These are phyloP conservation scores for Antheraea assamensis DNA, from an alignment of 2,888 invertebrate species.

Conservation along the genomic window DNA sequence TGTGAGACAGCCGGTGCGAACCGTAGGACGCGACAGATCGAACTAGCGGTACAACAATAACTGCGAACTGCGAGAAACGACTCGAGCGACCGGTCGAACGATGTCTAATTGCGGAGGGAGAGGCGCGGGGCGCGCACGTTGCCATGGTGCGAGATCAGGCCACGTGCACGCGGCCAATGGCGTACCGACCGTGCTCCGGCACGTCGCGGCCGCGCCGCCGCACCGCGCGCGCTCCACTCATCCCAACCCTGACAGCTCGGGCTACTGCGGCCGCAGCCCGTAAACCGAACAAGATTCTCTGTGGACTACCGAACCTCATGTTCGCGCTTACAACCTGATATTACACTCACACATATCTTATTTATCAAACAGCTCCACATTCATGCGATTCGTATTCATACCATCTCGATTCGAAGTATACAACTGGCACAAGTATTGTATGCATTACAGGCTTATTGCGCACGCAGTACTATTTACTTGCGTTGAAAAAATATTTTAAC, in stretches of 20 bases:
- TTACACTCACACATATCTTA: background rate
- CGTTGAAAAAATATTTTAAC: too few relatives aligned
- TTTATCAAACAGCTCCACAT: background rate
- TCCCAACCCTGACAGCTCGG: background rate
- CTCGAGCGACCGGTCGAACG: constrained; percentile 32
- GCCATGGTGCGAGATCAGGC: constrained; percentile 90
- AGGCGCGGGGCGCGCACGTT: constrained; percentile 58
- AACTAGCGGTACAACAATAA: constrained; percentile 28
- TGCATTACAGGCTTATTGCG: too few relatives aligned
- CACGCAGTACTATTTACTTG: too few relatives aligned
- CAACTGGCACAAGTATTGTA: too few relatives aligned
- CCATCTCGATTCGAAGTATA: too few relatives aligned
- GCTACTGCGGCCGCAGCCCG: too few relatives aligned
- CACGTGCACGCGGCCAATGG: constrained; percentile 87
- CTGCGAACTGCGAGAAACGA: constrained; percentile 20
- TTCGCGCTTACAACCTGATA: background rate
- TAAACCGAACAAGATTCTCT: too few relatives aligned
- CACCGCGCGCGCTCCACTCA: constrained; percentile 22
- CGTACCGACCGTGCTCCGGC: constrained; percentile 43
- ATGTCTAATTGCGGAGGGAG: constrained; percentile 43
- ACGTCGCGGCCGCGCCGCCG: constrained; percentile 36
- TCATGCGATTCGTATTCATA: background rate
- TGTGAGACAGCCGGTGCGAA: background rate
- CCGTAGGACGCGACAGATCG: constrained; percentile 5
- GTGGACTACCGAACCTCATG: background rate